Evolutionary conservation across 2,113 vertebrate genomes (phyloP).

Genomic region (Apus apus): DNA sequence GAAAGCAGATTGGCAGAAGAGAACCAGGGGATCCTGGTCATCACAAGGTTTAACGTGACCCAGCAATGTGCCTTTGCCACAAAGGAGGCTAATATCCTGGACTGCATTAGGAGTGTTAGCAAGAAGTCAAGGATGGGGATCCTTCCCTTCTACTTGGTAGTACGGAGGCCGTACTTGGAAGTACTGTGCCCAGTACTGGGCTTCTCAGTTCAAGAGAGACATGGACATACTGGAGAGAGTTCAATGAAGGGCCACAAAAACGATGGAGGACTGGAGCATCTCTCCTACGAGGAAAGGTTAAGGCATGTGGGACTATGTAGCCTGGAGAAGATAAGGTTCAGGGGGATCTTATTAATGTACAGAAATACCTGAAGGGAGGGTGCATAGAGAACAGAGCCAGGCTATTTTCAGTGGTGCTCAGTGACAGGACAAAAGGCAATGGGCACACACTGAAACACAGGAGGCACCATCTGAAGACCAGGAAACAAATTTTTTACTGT

Average conservation of each 20-base stretch:
- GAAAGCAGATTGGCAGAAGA: neutral
- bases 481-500: rapidly evolving
- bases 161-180: neutral
- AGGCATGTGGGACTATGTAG: neutral
- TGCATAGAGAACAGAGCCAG: neutral
- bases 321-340: neutral
- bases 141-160: neutral
- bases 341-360: neutral
- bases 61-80: neutral
- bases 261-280: neutral
- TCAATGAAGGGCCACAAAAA: no score
- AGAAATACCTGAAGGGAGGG: neutral
- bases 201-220: no score
- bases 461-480: neutral
- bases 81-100: neutral
- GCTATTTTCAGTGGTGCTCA: neutral
- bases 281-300: neutral
- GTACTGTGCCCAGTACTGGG: neutral
- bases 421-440: neutral
- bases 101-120: neutral
- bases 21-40: neutral
- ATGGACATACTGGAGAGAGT: no score
- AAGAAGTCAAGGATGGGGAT: neutral
- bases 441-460: neutral
- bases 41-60: neutral